These are phyloP conservation scores for Heliothis virescens DNA, from an alignment of 1,140 invertebrate genomes.

Conservation along the genomic window DNA sequence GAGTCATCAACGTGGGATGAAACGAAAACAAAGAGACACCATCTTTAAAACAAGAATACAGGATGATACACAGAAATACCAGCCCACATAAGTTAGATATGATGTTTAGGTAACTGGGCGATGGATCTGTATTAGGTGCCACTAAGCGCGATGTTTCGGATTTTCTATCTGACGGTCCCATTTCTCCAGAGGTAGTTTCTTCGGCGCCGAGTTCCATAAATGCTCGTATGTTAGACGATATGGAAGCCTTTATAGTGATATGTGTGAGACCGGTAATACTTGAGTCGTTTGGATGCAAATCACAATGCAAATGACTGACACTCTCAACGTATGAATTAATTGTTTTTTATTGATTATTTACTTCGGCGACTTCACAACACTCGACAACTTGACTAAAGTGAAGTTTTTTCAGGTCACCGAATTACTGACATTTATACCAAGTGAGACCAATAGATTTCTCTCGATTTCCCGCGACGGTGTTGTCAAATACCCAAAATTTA, in stretches of 20 bases:
- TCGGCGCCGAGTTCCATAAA: constrained; percentile 48
- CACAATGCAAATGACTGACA: not conserved
- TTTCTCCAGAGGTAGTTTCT: constrained; percentile 54
- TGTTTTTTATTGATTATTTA: constrained; percentile 38
- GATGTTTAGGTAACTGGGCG: constrained; percentile 76
- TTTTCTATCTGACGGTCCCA: constrained; percentile 67
- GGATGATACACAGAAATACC: constrained; percentile 70
- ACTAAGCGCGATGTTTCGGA: constrained; percentile 75
- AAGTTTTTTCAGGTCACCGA: constrained; percentile 11
- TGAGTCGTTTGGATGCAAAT: constrained; percentile 17
- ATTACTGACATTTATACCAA: not conserved
- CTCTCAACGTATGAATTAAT: not conserved
- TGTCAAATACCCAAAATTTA: no score
- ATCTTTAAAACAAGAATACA: constrained; percentile 76
- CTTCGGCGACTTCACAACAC: constrained; percentile 18
- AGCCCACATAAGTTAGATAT: constrained; percentile 71
- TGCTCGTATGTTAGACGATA: not conserved
- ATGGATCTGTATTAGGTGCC: constrained; percentile 59
- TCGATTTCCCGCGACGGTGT: no score
- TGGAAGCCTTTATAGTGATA: constrained; percentile 1
- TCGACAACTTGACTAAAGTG: not conserved
- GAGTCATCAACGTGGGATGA: constrained; percentile 79
- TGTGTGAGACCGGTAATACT: not conserved
- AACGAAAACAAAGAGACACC: constrained; percentile 80
- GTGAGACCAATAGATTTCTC: no score